Evolutionary conservation across 2,797 vertebrate genomes (phyloP), one percentile per base, ranked within the genome.

Genomic region (Sebastes oblongus): DNA sequence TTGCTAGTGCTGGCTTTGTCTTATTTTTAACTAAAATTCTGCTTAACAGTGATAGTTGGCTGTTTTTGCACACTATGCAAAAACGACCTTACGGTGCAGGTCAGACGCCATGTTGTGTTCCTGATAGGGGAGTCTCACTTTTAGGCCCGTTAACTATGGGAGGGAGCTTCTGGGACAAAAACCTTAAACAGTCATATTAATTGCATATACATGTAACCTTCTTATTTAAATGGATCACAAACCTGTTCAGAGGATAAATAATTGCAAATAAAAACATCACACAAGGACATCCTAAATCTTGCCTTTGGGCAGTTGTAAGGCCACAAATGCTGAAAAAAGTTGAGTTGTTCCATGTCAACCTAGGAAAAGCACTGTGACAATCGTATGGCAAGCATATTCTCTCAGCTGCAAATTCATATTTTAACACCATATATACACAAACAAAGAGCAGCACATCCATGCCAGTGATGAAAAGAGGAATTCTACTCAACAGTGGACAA

Each of bases 131-230:
- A 75, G 65, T 39, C 79, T 61, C 62, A 29, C 32, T 52, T 29
- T 11, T 52, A 34, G 55, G 36, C 56, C 59, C 3, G 4, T 30
- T 29, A 67, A 32, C 64, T 65, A 72, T 5, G 22, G 18, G 67
- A 68, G 39, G 36, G 66, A 73, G 56, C 25, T 61, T 55, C 72
- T 78, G 66, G 69, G 69, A 75, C 69, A 70, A 52, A 29, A 78
- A 77, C 75, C 59, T 79, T 76, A 85, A 91, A 92, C 88, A 93
- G 88, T 89, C 89, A 78, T 71, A 72, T 60, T 86, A 89, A 90
- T 93, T 95, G 92, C 93, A 94, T 92, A 94, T 90, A 85, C 64
- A 89, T 82, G 61, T 74, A 88, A 90, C 90, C 80, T 91, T 90
- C 82, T 77, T 86, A 64, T 74, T 79, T 22, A 68, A 83, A 72